Percentiles rank a stretch among this genome's conserved stretches.
Evolutionary conservation across 2,113 vertebrate genomes (phyloP).

Genomic region (Coregonus clupeaformis): DNA sequence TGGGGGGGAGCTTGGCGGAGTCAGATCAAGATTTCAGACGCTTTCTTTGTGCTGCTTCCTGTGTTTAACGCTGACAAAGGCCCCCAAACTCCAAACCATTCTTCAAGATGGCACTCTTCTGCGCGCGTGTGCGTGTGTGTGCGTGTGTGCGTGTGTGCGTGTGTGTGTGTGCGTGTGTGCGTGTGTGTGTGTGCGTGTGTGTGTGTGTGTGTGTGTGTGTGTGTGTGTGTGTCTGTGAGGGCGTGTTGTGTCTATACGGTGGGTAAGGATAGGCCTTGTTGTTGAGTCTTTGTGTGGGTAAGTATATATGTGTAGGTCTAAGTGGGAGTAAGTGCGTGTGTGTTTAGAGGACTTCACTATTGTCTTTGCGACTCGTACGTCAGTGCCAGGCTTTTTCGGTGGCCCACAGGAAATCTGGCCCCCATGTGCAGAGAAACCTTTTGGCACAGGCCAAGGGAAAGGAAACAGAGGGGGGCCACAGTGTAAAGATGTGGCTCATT

Average conservation of each 20-base stretch:
- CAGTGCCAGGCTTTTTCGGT: constrained; percentile 70
- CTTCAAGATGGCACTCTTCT: constrained; percentile 33
- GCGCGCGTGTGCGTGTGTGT: neutral
- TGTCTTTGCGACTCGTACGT: constrained; percentile 73
- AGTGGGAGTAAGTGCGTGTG: constrained; percentile 57
- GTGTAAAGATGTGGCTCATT: constrained; percentile 71
- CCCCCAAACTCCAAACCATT: constrained; percentile 15
- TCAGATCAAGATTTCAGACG: constrained; percentile 51
- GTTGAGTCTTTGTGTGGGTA: constrained; percentile 35
- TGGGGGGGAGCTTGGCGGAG: constrained; percentile 35
- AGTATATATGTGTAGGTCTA: constrained; percentile 24
- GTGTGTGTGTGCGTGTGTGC: constrained; percentile 5
- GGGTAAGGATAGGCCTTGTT: constrained; percentile 21
- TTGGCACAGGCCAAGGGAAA: constrained; percentile 74
- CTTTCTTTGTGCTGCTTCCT: constrained; percentile 47
- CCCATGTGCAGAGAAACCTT: constrained; percentile 80
- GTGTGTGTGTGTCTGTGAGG: neutral
- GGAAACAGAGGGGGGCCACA: constrained; percentile 62
- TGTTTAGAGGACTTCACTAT: constrained; percentile 72
- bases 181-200: constrained; percentile 4
- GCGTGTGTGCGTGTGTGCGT: constrained; percentile 2
- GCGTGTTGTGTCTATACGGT: constrained; percentile 13
- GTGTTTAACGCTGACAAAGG: constrained; percentile 35
- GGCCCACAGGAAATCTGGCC: constrained; percentile 75
- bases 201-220: neutral